Evolutionary conservation across 2,113 vertebrate species (phyloP).

Genomic region (Coregonus clupeaformis): DNA sequence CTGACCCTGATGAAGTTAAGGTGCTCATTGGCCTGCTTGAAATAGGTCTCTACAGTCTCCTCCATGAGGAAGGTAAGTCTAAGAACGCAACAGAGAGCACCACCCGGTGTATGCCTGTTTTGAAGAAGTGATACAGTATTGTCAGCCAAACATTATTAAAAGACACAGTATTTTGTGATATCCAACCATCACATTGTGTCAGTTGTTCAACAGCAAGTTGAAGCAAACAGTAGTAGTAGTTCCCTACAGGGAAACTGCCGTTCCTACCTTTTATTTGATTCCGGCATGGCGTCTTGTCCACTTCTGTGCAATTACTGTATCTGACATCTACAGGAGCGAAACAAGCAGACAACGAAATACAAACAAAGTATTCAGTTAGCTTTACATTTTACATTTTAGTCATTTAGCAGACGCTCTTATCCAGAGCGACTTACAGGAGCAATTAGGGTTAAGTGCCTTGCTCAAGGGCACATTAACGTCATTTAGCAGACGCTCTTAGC

Average conservation of each 20-base stretch:
- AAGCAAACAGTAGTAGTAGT: not conserved
- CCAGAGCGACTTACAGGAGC: too few species aligned
- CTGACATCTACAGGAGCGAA: slow-evolving; percentile 72
- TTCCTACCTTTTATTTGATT: slow-evolving; percentile 82
- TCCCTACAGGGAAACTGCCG: not conserved
- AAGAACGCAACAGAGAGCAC: slow-evolving; percentile 84
- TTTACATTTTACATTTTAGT: too few species aligned
- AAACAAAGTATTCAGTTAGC: not conserved
- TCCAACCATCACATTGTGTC: not conserved
- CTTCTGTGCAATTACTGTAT: slow-evolving; percentile 79
- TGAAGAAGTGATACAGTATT: not conserved
- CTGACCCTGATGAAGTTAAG: slow-evolving; percentile 71
- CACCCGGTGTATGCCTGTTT: slow-evolving; percentile 80
- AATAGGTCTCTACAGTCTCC: slow-evolving; percentile 71
- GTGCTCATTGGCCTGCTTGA: slow-evolving; percentile 73
- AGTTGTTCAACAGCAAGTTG: not conserved
- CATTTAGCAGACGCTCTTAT: too few species aligned
- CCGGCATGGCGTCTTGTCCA: slow-evolving; percentile 74
- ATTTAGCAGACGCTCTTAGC: too few species aligned
- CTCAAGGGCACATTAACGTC: too few species aligned
- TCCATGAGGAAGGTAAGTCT: slow-evolving; percentile 75
- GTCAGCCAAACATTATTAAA: too few species aligned
- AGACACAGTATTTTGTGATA: not conserved
- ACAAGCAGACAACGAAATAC: not conserved
- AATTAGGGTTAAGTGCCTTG: too few species aligned